Base-by-base conservation (phyloP, 1,140 invertebrate genomes). In the Eumeta japonica region DNA sequence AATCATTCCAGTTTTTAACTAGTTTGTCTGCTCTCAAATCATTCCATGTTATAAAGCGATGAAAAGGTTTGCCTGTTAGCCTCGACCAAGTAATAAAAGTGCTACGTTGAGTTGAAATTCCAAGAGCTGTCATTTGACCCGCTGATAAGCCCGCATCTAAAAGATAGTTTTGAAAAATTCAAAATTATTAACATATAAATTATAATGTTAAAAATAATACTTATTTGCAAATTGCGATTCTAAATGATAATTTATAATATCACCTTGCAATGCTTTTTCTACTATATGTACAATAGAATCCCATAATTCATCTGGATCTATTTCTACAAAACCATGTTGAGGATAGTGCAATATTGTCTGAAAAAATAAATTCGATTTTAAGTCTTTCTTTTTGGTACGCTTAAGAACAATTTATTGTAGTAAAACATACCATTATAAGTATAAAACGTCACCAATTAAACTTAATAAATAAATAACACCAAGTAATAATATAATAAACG, bases 11-110 rank as follows among this genome's bases (percentile, higher is more conserved):
- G 50, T 84, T 64, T 32, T 87, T 83, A 0, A 96, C 92, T 37
- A 92, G 68, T 17, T 80, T 59, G 52, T 87, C 82, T 16, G 92
- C 88, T 38, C 95, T 79, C 16, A 90, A 53, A 71, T 98, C 95
- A 63, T 97, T 97, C 95, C 96, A 98, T 13, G 91, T 94, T 41
- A 98, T 93, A 48, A 98, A 91, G 55, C 92, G 92, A 65, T 97
- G 94, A 68, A 90, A 94, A 34, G 85, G 81, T 56, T 84, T 80
- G 2, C 90, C 87, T 24, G 86, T 93, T 33, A 82, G 74, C 45
- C 82, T 81, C 52, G 92, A 85, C 94, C 94, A 97, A 10, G 89
- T 93, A 1, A 89, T 82, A 60, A 97, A 95, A 14, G 89, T 92
- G 28, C 83, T 82, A 42, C 94, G 79, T 74, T 94, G 91, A 1